These are phyloP conservation scores for Dinomys branickii DNA, from an alignment of 2,113 vertebrate genomes.

Conservation along the genomic window DNA sequence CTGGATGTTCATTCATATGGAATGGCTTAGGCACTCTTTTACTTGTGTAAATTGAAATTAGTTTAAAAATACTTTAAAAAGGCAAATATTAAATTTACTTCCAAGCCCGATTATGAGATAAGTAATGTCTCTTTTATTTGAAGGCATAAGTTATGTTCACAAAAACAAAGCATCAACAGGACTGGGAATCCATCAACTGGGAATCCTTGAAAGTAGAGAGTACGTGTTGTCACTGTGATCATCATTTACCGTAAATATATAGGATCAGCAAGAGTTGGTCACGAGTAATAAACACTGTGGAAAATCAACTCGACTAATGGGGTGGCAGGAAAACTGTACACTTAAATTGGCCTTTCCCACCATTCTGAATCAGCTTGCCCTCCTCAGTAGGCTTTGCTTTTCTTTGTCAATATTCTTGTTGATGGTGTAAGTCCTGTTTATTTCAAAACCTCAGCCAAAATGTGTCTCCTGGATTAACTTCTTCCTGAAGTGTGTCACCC, in stretches of 20 bases:
- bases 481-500: neutral
- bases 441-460: neutral
- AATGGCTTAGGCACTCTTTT: slow-evolving; percentile 17
- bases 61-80: slow-evolving; percentile 40
- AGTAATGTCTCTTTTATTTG: slow-evolving; percentile 34
- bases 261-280: neutral
- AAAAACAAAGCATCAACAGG: slow-evolving; percentile 15
- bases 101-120: slow-evolving; percentile 10
- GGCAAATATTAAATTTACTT: slow-evolving; percentile 44
- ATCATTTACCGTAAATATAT: neutral
- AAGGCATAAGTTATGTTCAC: slow-evolving; percentile 14
- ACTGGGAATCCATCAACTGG: neutral
- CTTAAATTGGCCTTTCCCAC: neutral
- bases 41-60: neutral
- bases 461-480: neutral
- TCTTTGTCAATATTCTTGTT: neutral
- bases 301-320: neutral
- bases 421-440: neutral
- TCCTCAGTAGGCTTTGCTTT: neutral
- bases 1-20: slow-evolving; percentile 16
- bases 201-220: neutral
- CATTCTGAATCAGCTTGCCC: neutral
- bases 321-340: neutral
- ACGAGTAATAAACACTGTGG: neutral
- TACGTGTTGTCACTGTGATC: neutral